Base-by-base conservation (phyloP, 2,113 vertebrate genomes). In the Ginglymostoma cirratum region DNA sequence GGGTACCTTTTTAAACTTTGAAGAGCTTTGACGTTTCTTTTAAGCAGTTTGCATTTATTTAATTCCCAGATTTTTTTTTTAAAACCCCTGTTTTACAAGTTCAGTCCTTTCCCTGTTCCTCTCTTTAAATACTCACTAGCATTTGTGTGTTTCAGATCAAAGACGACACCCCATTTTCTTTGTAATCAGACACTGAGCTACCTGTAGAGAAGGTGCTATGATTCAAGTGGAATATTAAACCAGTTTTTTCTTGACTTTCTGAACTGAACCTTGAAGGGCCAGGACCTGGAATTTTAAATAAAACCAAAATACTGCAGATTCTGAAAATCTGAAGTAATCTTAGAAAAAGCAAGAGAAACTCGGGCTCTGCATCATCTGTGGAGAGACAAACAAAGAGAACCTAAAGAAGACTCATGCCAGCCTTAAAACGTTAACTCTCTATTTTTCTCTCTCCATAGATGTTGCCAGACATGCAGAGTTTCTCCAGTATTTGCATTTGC, bases 51-150 rank as follows among this genome's bases (percentile, higher is more conserved):
- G 27, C 48, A 34, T 27, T 93, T 24, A 30, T 7, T 38, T 34
- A 93, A 93, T 34, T 93, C 90, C 48, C 65, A 92, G 89, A 92
- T 61, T 61, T 93, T 61, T 90, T 69, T 61, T 55, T 55, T 55
- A 45, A 45, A 48, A 48, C 0, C 67, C n/a, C 27, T 66, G 30
- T 24, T 30, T 14, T 48, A 34, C 34, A 76, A 12, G 38, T 80
- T 80, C n/a, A 17, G 0, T 19, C n/a, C n/a, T 15, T 83, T 83
- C 42, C 78, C n/a, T 83, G 15, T 38, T 38, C n/a, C 15, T 38
- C 3, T 38, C 78, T 4, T 19, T 42, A 15, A 83, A 15, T 83
- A 4, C n/a, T 83, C 78, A 42, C 17, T 83, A 38, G n/a, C n/a
- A 42, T 3, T 83, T 1, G 4, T 42, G n/a, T n/a, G 34, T 83